Evolutionary conservation across 2,888 invertebrate genomes (phyloP).

Genomic region (Trachelus tabidus): DNA sequence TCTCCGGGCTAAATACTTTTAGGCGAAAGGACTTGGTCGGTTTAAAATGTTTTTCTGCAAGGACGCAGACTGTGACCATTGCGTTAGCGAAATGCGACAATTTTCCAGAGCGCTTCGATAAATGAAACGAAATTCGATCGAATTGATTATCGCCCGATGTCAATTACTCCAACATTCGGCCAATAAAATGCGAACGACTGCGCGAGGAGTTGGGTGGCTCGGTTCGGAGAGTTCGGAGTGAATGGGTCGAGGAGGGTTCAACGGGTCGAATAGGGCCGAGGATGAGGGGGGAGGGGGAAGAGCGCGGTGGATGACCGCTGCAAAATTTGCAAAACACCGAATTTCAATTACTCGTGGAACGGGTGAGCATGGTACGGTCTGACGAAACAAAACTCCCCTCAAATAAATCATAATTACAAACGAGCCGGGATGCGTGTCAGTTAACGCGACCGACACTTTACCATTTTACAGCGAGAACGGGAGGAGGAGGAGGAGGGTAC

Average conservation of each 20-base stretch:
- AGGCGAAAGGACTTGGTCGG: too few relatives aligned
- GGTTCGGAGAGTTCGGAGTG: constrained; percentile 14
- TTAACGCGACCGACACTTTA: constrained; percentile 17
- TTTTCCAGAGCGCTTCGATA: neutral
- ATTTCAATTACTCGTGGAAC: constrained; percentile 41
- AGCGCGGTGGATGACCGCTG: constrained; percentile 22
- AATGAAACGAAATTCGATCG: constrained; percentile 54
- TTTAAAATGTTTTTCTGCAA: too few relatives aligned
- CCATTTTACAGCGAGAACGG: constrained; percentile 7
- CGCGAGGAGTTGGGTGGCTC: constrained; percentile 13
- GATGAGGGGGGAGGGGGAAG: too few relatives aligned
- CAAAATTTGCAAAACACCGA: constrained; percentile 43
- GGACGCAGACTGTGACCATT: neutral
- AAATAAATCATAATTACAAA: constrained; percentile 32
- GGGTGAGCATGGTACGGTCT: constrained; percentile 7
- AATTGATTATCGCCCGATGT: constrained; percentile 58
- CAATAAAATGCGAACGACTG: constrained; percentile 44
- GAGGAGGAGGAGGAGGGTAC: neutral
- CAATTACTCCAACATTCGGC: constrained; percentile 49
- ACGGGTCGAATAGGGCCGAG: constrained; percentile 11
- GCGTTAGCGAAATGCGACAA: neutral
- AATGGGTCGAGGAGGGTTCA: constrained; percentile 8
- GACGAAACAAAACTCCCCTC: constrained; percentile 25
- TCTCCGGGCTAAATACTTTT: too few relatives aligned
- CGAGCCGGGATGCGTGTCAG: constrained; percentile 14